These are phyloP conservation scores for Pseudachorutes palmiensis DNA, from an alignment of 1,140 invertebrate genomes.

Conservation along the genomic window DNA sequence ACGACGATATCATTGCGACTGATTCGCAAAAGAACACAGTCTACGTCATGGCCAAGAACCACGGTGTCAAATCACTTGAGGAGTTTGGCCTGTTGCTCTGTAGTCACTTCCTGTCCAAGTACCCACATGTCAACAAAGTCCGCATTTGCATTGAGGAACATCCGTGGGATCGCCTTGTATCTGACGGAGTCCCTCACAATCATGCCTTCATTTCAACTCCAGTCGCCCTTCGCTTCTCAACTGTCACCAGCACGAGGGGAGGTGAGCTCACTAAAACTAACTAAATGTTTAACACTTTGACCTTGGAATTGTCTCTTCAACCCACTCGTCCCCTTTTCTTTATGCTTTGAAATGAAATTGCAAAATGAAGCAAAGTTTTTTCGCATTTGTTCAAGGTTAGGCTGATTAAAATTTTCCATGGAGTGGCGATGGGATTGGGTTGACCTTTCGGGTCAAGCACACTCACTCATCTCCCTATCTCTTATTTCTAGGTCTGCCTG, in stretches of 20 bases:
- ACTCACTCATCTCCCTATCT: no score
- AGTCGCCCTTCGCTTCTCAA: slow-evolving; percentile 53
- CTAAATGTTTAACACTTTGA: no score
- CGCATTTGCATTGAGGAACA: slow-evolving; percentile 59
- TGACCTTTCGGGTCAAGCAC: no score
- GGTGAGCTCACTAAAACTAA: no score
- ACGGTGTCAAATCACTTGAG: slow-evolving; percentile 60
- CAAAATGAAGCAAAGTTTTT: no score
- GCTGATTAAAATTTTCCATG: no score
- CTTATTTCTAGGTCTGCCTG: slow-evolving; percentile 46
- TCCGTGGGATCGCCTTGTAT: slow-evolving; percentile 61
- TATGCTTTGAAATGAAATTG: no score
- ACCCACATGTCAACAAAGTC: slow-evolving; percentile 58
- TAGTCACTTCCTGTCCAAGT: slow-evolving; percentile 62
- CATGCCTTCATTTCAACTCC: slow-evolving; percentile 64
- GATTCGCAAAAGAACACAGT: slow-evolving; percentile 75
- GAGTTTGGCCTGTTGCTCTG: slow-evolving; percentile 60
- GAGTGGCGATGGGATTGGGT: no score
- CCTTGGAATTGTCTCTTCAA: no score
- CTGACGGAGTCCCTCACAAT: slow-evolving; percentile 53
- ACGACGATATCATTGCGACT: slow-evolving; percentile 64
- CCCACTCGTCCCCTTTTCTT: no score
- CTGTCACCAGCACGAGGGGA: slow-evolving; percentile 54
- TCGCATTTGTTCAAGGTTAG: no score
- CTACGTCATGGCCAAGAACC: slow-evolving; percentile 65